phyloP scores from a whole-genome alignment of 1,140 invertebrate genomes.

The Batillaria attramentaria region DNA sequence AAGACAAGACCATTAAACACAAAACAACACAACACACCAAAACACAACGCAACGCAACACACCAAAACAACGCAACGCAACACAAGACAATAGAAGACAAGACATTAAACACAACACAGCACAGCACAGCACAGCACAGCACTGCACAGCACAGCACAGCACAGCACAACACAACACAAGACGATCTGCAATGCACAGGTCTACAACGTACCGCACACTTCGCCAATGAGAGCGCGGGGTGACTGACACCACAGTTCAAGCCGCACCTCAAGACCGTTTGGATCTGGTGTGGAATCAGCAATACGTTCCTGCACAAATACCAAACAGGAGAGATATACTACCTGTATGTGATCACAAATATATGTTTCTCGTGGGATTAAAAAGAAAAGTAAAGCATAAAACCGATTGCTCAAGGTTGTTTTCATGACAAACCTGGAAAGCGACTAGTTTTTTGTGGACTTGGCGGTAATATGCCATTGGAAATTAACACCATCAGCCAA shows the following conservation, averaged over 20 bases:
- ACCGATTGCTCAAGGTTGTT: no score
- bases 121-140: no score
- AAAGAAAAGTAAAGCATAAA: no score
- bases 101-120: background rate
- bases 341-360: background rate
- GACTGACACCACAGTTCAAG: constrained; percentile 7
- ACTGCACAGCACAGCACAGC: no score
- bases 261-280: background rate
- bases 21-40: background rate
- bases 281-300: background rate
- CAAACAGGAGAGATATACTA: background rate
- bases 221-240: background rate
- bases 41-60: no score
- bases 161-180: no score
- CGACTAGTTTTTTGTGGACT: no score
- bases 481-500: no score
- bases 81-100: background rate
- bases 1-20: background rate
- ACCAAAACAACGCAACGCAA: background rate
- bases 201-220: constrained; percentile 11
- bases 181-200: no score
- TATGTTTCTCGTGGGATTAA: no score
- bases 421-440: no score
- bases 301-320: background rate
- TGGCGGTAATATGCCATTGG: no score